Evolutionary conservation across 2,888 invertebrate species (phyloP), one percentile per base, ranked within the genome.

Genomic region (Polyploca ridens): DNA sequence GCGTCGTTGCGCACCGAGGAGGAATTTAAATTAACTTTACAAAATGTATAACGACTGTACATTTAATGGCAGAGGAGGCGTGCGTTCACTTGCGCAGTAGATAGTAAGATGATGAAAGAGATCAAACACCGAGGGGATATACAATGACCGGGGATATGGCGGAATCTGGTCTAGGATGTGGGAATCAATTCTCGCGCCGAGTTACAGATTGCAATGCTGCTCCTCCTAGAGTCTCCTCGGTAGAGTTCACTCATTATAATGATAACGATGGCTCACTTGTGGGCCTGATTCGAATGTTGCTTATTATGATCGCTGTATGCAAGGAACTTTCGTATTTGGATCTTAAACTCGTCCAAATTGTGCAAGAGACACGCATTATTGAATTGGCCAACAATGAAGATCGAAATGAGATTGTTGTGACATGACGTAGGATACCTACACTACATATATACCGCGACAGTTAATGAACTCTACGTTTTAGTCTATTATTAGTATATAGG

Each of bases 401-500:
- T 54, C 54, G 54, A 54, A 54, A 54, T 19, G 54, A 54, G 54
- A 54, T 10, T 19, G 19, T 54, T 54, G 54, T 19, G 16, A 19
- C 54, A 54, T 19, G 54, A 46, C 19, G 54, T 19, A 16, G 54
- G 10, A 19, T 10, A 4, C 54, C 14, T 6, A 5, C 13, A 3
- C 3, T 46, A 19, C 11, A 27, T 58, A 27, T 5, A 35, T n/a
- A 41, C 35, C 14, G 61, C 38, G 61, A 61, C 61, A 61, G 61
- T 61, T 41, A 61, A 61, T 61, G 61, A 61, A 41, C 61, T 61
- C 41, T 60, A 41, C 41, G 41, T 16, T n/a, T 19, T 61, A 13
- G 61, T 41, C 41, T 61, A 61, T 41, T 41, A 61, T 61, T 61
- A 61, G 61, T 61, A 16, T 41, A 41, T 61, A 35, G 61, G 61